Conservation (phyloP, 1,140 invertebrate genomes). For the Augochlora pura region DNA sequence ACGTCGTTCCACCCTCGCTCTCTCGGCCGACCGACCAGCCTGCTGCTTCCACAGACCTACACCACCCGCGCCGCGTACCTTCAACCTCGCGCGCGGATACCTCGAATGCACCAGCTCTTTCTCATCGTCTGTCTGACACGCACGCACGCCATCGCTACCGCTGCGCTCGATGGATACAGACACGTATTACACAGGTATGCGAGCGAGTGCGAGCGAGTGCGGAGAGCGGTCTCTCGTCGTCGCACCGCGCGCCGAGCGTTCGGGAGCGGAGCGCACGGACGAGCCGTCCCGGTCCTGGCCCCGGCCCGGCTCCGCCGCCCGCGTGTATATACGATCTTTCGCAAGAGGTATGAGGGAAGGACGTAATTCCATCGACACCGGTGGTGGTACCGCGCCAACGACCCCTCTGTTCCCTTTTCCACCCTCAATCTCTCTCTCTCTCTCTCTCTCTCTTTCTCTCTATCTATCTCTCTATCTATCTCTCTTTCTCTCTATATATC, state of each 20-base stretch:
- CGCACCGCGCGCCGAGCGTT: too few relatives aligned
- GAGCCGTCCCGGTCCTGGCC: neutral
- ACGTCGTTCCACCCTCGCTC: conserved; percentile 51
- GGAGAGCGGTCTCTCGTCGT: too few relatives aligned
- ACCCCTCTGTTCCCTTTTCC: conserved; percentile 20
- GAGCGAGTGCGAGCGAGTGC: too few relatives aligned
- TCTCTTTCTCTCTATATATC: too few relatives aligned
- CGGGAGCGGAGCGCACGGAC: neutral
- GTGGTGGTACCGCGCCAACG: conserved; percentile 59
- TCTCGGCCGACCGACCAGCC: conserved; percentile 52
- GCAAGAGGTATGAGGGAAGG: conserved; percentile 49
- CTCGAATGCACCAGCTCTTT: conserved; percentile 70
- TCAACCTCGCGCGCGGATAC: conserved; percentile 61
- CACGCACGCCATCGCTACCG: conserved; percentile 67
- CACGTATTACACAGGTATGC: too few relatives aligned
- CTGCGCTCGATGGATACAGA: conserved; percentile 50
- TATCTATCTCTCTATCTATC: too few relatives aligned
- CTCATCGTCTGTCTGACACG: conserved; percentile 72
- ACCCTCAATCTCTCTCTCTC: too few relatives aligned
- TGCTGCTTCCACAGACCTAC: conserved; percentile 23
- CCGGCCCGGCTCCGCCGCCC: conserved; percentile 1
- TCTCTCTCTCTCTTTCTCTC: too few relatives aligned
- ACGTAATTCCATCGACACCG: conserved; percentile 65
- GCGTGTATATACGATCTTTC: conserved; percentile 53
- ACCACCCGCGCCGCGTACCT: conserved; percentile 54